Base-by-base conservation (phyloP, 64 coral and sea anemone genomes). In the Acropora tenuis region DNA sequence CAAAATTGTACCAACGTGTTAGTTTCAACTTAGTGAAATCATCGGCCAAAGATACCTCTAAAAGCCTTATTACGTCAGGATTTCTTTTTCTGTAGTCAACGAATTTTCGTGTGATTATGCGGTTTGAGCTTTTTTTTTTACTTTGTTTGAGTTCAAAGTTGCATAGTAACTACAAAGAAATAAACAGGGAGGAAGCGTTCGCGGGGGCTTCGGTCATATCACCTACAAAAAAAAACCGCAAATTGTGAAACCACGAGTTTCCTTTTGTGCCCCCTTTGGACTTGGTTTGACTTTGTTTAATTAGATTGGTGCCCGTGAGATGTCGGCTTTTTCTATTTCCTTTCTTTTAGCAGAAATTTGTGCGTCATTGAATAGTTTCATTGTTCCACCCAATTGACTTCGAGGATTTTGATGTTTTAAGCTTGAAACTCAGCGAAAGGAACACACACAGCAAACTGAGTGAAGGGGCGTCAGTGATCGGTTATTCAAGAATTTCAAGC, bases 341-440 rank as follows among this genome's bases (percentile, higher is more conserved):
- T 71, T 50, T 61, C 16, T 8, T 83, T 43, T 40, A 43, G 30
- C 8, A 20, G 45, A 47, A 20, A 85, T 12, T n/a, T 46, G 48
- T 45, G 42, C 43, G 20, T 2, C 12, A 16, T 71, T 8, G 18
- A 19, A 63, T 19, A 5, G 45, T 40, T 16, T 20, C 40, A 63
- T 57, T 19, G 66, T 71, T 50, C 47, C 82, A 65, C 82, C 45
- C 68, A 17, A 50, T 42, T 45, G 17, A 47, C 3, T 49, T 85
- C 45, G 72, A 85, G 82, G 66, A 85, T 72, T 48, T 85, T 85
- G 65, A 71, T 85, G 17, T 85, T 45, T 47, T 30, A 30, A 42
- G 49, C 44, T 55, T 55, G 0, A 5, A 60, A 5, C 43, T 1
- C 58, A 69, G 46, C 9, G 6, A 60, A 46, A 18, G 48, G 61